Base-by-base conservation (phyloP, 2,797 vertebrate genomes). In the Miichthys miiuy region DNA sequence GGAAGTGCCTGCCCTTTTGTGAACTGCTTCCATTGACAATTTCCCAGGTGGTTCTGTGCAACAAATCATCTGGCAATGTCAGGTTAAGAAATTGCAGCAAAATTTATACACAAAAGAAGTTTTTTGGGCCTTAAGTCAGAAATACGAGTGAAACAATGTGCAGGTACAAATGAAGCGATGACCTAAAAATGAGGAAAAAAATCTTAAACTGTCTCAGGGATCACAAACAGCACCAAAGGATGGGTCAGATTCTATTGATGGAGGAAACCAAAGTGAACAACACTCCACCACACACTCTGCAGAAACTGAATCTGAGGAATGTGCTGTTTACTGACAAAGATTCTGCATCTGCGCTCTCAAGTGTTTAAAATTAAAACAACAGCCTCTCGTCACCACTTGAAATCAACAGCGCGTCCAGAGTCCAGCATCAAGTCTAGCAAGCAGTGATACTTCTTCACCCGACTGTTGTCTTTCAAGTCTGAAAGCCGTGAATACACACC, bases 401-500 rank as follows among this genome's bases (percentile, higher is more conserved):
- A 68, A 50, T 55, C 47, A 56, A 56, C 27, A 50, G 60, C 5
- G n/a, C 0, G 34, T 38, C 34, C 8, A 8, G 17, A 23, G 50
- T 52, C 67, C n/a, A 12, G 61, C 30, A 38, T 55, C 47, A 7
- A 38, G 52, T 51, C 46, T 42, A 48, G 56, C 47, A 46, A 67
- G 54, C 25, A 48, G 0, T 5, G n/a, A 72, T 12, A 17, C 27
- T 38, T 23, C 56, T 34, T 0, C 9, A 14, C 12, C 17, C 14
- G 1, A 30, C 2, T 50, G 60, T 48, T 52, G 0, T 3, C 38
- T 58, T 46, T 47, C 16, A 1, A 27, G 2, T 16, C 21, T n/a
- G 5, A 38, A 61, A 51, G 46, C 9, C 2, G 1, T 5, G 23
- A 8, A 30, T 2, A 74, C 86, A 61, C 57, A 96, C 97, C 98